Evolutionary conservation across 1,140 invertebrate species (phyloP), one percentile per base, ranked within the genome.

Genomic region (Coenobita brevimanus): DNA sequence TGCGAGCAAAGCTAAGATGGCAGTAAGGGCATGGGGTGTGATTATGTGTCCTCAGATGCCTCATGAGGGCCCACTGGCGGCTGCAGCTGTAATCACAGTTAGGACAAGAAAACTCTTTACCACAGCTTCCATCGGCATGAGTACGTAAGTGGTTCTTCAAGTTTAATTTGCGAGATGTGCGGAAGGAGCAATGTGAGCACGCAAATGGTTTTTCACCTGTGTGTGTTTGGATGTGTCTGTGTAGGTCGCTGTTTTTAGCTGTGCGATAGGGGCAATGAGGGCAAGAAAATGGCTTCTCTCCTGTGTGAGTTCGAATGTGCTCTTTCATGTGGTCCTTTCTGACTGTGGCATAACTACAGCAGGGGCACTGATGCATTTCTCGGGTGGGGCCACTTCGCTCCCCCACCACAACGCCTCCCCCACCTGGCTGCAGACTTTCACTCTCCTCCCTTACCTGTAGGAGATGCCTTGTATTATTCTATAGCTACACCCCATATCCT

Each of bases 321-420:
- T 82, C 80, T 50, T 82, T 82, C 80, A 82, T 82, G 27, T 82
- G 80, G 80, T 82, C 80, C 46, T 82, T 82, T 62, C 80, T 60
- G 43, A 62, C 41, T 10, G 80, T 82, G 54, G 67, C 43, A 50
- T 82, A 82, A 3, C 60, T 43, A 69, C 80, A 82, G 80, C 64
- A 82, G 38, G 80, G 80, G 30, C 80, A 82, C 41, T 82, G 80
- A 62, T 82, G 80, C 62, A 82, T 50, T 43, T 82, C 64, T 21
- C 80, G 62, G n/a, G n/a, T 24, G 33, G 54, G 30, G 30, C 57
- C 46, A 82, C 38, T 69, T 3, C 80, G 80, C 13, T 82, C 80
- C 3, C 6, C 64, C 41, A 24, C 33, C 80, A 13, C n/a, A 10
- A n/a, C 30, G 24, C 80, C 64, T 50, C 33, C 80, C 64, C 67